Percentiles rank a stretch among this genome's conserved stretches.
phyloP scores from a whole-genome alignment of 2,113 vertebrate genomes.

The Excalfactoria chinensis region DNA sequence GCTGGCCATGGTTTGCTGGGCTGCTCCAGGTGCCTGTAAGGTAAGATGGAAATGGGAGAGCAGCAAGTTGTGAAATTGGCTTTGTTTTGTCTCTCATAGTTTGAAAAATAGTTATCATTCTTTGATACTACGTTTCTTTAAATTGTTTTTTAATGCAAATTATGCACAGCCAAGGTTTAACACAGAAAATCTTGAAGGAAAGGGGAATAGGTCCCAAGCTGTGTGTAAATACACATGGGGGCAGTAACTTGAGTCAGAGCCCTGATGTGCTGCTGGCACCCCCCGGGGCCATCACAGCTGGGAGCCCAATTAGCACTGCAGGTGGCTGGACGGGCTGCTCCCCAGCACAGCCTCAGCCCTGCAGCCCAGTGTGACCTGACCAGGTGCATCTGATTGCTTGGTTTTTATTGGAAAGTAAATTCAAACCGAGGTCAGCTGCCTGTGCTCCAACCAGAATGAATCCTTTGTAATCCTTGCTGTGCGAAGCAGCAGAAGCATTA shows the following conservation, averaged over 20 bases:
- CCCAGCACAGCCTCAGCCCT: no score
- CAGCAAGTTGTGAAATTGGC: not conserved
- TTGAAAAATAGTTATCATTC: not conserved
- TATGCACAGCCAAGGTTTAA: not conserved
- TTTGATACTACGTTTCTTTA: not conserved
- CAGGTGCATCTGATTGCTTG: no score
- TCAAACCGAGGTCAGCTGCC: fast-evolving
- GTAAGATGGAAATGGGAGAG: not conserved
- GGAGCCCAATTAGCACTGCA: fast-evolving
- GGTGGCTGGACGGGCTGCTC: not conserved
- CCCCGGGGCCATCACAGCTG: not conserved
- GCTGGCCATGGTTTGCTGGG: not conserved
- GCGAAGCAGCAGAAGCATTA: not conserved
- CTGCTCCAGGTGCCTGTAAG: not conserved
- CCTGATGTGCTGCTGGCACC: not conserved
- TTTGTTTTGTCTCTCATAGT: not conserved
- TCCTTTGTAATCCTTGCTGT: no score
- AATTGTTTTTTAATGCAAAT: not conserved
- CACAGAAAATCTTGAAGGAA: not conserved
- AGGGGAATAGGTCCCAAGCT: not conserved
- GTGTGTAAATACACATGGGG: not conserved
- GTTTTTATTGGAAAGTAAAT: fast-evolving
- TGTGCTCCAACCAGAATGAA: not conserved
- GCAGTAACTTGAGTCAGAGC: not conserved
- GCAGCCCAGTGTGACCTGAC: no score